Base-by-base conservation (phyloP, 2,888 invertebrate genomes). In the Drosophila mimetica region DNA sequence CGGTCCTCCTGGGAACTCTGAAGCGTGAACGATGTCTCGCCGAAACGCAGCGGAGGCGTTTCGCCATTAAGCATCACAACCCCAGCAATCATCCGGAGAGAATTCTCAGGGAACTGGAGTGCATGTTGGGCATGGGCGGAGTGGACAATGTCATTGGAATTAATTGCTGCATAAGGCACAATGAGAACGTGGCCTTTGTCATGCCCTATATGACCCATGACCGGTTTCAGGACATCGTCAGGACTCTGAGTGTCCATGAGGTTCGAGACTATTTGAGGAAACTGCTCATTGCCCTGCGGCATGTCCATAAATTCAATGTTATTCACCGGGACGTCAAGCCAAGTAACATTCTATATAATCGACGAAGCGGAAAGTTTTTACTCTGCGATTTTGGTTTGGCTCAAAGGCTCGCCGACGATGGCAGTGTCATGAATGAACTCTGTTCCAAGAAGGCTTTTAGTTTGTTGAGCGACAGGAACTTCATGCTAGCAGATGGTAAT, bases 271-370 rank as follows among this genome's bases (percentile, higher is more conserved):
- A 97, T 91, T 95, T 97, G 94, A 94, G 93, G 86, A 96, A 97
- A 86, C 92, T 98, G 69, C 91, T 98, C 75, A 92, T 94, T 30
- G 97, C 98, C 8, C 92, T 98, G 78, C 92, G 93, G 3, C 94
- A 96, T 81, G 96, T 98, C 61, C 98, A 98, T 91, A 94, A 94
- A 39, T 96, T 96, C 90, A 95, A 95, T 72, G 95, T 98, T 71
- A 97, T 98, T 65, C 98, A 98, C 90, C 93, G 98, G 59, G 98
- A 98, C 90, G 94, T 98, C 39, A 98, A 98, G 91, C 98, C 98
- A 1, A 96, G 95, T 91, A 98, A 98, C 92, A 98, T 98, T 91
- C 93, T 98, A 11, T 97, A 96, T 89, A 96, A 97, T 91, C 93
- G 97, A 18, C 93, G 93, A 39, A 94, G 93, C 51, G 93, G 93